Base-by-base conservation (phyloP, 1,140 invertebrate genomes). In the Chironomus striatipennis region DNA sequence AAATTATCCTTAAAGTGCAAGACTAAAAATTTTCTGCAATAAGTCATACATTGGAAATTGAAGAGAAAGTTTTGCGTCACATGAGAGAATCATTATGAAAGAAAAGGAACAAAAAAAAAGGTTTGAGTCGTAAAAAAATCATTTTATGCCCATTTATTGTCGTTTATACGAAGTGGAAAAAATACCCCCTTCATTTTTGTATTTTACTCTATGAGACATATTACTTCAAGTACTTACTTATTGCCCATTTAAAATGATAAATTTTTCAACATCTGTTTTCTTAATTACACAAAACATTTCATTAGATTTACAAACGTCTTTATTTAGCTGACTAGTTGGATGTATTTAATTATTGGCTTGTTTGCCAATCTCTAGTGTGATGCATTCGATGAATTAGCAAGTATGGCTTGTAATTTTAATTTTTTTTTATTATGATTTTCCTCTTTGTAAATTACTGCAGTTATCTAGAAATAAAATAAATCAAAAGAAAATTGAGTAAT, bases 1-100 rank as follows among this genome's bases (percentile, higher is more conserved):
- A 57, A 57, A 57, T 57, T n/a, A 57, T 57, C 47, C n/a, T 57
- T 57, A 57, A 57, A 57, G 47, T 57, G 47, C 47, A 57, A 57
- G 47, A 12, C 0, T 2, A 1, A 34, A 34, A 34, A 34, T 57
- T 12, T 57, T 12, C 12, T 57, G 47, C 12, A 57, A 57, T 57
- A 57, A 57, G 9, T 57, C 47, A 57, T n/a, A 57, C n/a, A 57
- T 57, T 57, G 47, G 12, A 34, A 2, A 5, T 34, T 34, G 1
- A 12, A 57, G 9, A 47, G 12, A 57, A 57, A 57, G 12, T 57
- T 57, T 57, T n/a, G 12, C 47, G 12, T 57, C n/a, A 57, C 47
- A 10, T 47, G 15, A 47, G 43, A 10, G 47, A 57, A 57, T n/a
- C 43, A 47, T 47, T 8, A 47, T 47, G 43, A 12, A 15, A 47